phyloP scores from a whole-genome alignment of 2,888 invertebrate genomes.

The Neelides folsomi region DNA sequence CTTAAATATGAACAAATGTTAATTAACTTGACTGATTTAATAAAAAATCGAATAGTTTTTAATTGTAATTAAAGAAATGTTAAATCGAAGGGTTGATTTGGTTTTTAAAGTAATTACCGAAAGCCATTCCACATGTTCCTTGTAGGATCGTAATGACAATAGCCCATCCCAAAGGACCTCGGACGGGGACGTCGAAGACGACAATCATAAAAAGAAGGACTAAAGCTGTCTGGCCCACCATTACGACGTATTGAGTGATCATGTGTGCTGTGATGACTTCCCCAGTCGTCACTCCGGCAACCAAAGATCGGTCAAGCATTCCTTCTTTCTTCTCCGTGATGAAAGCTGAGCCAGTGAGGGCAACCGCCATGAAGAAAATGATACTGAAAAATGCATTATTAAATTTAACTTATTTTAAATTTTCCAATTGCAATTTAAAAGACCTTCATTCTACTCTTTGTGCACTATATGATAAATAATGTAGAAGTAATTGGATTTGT shows the following conservation, averaged over 20 bases:
- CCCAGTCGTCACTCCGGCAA: slow-evolving; percentile 77
- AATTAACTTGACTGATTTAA: background rate
- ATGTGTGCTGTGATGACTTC: slow-evolving; percentile 90
- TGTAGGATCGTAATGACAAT: slow-evolving; percentile 73
- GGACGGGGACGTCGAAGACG: slow-evolving; percentile 77
- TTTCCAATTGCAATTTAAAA: too few species aligned
- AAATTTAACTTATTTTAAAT: too few species aligned
- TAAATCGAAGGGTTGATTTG: background rate
- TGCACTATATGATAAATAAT: too few species aligned
- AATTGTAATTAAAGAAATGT: background rate
- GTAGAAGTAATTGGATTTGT: too few species aligned
- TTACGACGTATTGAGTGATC: slow-evolving; percentile 83
- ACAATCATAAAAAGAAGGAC: slow-evolving; percentile 83
- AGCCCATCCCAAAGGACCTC: slow-evolving; percentile 73
- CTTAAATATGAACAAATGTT: slow-evolving; percentile 37
- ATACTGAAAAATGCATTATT: slow-evolving; percentile 49
- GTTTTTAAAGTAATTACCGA: slow-evolving; percentile 49
- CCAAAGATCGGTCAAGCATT: slow-evolving; percentile 79
- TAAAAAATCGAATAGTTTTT: background rate
- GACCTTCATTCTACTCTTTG: too few species aligned
- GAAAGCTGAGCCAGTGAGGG: slow-evolving; percentile 78
- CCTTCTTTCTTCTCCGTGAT: slow-evolving; percentile 86
- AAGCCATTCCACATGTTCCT: slow-evolving; percentile 91
- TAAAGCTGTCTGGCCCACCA: slow-evolving; percentile 83
- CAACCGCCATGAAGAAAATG: slow-evolving; percentile 91